phyloP scores from a whole-genome alignment of 2,888 invertebrate genomes.

The Malachius bipustulatus region DNA sequence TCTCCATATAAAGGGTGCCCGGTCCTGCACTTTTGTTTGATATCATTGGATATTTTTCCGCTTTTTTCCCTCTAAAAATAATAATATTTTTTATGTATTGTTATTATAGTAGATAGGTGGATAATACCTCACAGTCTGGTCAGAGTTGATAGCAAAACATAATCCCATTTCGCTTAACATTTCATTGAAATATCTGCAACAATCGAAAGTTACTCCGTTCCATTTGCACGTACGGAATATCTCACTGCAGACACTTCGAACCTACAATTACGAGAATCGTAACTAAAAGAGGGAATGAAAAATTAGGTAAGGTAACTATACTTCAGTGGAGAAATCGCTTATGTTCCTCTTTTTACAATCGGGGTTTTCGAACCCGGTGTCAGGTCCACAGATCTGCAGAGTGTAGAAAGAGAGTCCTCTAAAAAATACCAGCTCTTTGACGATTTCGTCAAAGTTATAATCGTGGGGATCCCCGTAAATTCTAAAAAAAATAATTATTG shows the following conservation, averaged over 20 bases:
- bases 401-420: slow-evolving; percentile 55
- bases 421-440: slow-evolving; percentile 57
- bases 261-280: slow-evolving; percentile 30
- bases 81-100: too few relatives aligned
- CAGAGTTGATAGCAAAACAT: slow-evolving; percentile 54
- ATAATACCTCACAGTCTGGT: slow-evolving; percentile 52
- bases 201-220: slow-evolving; percentile 49
- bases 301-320: too few relatives aligned
- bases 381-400: slow-evolving; percentile 46
- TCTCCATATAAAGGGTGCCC: slow-evolving; percentile 45
- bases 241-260: slow-evolving; percentile 46
- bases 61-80: slow-evolving; percentile 34
- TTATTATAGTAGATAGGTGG: too few relatives aligned
- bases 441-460: slow-evolving; percentile 55
- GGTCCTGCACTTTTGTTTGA: slow-evolving; percentile 53
- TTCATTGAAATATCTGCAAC: slow-evolving; percentile 51
- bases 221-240: slow-evolving; percentile 48
- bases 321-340: slow-evolving; percentile 44
- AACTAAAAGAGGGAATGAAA: too few relatives aligned
- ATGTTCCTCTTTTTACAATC: slow-evolving; percentile 50
- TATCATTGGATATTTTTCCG: slow-evolving; percentile 44
- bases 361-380: slow-evolving; percentile 26
- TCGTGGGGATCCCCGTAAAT: slow-evolving; percentile 55
- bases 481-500: slow-evolving; percentile 33
- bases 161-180: slow-evolving; percentile 56